Conservation (phyloP, 2,797 vertebrate species). For the Lindbergichthys nudifrons region DNA sequence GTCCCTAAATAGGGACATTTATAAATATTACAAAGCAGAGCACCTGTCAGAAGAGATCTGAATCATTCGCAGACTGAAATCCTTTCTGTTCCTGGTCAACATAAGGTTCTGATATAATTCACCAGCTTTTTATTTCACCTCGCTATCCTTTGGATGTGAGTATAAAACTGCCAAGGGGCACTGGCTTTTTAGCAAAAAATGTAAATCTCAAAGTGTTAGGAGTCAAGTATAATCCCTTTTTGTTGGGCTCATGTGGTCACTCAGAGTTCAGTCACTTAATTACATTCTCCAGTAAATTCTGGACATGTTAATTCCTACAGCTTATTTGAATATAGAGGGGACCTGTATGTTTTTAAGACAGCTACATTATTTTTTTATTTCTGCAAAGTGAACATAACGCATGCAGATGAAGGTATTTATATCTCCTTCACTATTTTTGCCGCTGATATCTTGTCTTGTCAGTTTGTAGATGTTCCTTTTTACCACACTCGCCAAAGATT, state of each 20-base stretch:
- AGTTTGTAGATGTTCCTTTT: too few relatives aligned
- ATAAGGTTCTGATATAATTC: constrained; percentile 54
- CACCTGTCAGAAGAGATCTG: constrained; percentile 76
- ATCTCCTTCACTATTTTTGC: too few relatives aligned
- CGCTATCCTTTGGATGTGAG: constrained; percentile 6
- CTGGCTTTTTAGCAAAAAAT: constrained; percentile 18
- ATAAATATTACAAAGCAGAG: constrained; percentile 82
- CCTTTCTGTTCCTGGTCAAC: constrained; percentile 66
- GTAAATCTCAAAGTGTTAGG: constrained; percentile 32
- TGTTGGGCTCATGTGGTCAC: constrained; percentile 48
- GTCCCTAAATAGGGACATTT: constrained; percentile 79
- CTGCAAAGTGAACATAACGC: background rate
- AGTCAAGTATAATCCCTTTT: constrained; percentile 41
- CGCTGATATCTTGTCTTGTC: too few relatives aligned
- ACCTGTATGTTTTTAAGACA: background rate
- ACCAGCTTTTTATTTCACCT: constrained; percentile 21
- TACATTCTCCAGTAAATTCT: constrained; percentile 39
- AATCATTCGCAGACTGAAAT: constrained; percentile 65
- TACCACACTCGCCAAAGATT: too few relatives aligned
- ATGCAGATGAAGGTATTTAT: background rate
- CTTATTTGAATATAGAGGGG: background rate
- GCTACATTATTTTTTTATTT: background rate
- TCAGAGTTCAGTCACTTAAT: constrained; percentile 50
- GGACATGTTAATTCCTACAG: constrained; percentile 18
- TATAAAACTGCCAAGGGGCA: constrained; percentile 13